Evolutionary conservation across 1,140 invertebrate species (phyloP).

Genomic region (Vanessa atalanta): DNA sequence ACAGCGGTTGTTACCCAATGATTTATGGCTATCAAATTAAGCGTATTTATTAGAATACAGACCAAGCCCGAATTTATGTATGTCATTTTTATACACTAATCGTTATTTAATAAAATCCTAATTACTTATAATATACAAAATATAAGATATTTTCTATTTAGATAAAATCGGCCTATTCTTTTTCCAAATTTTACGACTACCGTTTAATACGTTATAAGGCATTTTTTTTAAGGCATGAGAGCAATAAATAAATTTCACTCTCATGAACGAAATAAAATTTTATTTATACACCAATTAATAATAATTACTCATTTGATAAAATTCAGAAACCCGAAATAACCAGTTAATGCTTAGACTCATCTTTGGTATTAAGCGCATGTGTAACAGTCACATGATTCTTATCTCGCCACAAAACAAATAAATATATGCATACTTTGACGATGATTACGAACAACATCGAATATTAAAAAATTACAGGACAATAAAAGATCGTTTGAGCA

Average conservation of each 20-base stretch:
- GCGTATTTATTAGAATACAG: not conserved
- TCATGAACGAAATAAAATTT: too few relatives aligned
- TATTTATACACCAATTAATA: too few relatives aligned
- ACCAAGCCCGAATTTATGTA: not conserved
- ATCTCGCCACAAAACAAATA: not conserved
- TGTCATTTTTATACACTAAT: not conserved
- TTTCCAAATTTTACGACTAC: too few relatives aligned
- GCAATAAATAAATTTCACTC: too few relatives aligned
- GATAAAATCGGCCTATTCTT: too few relatives aligned
- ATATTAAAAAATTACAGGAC: not conserved
- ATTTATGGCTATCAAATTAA: constrained; percentile 6
- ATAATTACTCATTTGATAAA: not conserved
- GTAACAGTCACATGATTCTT: not conserved
- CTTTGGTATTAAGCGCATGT: not conserved
- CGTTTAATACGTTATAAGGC: too few relatives aligned
- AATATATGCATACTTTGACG: not conserved
- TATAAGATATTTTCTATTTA: too few relatives aligned
- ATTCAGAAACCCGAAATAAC: not conserved
- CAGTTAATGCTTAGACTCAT: not conserved
- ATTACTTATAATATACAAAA: too few relatives aligned
- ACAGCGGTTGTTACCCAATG: not conserved
- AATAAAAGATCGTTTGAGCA: too few relatives aligned
- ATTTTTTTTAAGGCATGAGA: too few relatives aligned
- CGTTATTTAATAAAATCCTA: not conserved
- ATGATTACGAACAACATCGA: not conserved